phyloP scores from a whole-genome alignment of 2,113 vertebrate species.

The Scatophagus argus region DNA sequence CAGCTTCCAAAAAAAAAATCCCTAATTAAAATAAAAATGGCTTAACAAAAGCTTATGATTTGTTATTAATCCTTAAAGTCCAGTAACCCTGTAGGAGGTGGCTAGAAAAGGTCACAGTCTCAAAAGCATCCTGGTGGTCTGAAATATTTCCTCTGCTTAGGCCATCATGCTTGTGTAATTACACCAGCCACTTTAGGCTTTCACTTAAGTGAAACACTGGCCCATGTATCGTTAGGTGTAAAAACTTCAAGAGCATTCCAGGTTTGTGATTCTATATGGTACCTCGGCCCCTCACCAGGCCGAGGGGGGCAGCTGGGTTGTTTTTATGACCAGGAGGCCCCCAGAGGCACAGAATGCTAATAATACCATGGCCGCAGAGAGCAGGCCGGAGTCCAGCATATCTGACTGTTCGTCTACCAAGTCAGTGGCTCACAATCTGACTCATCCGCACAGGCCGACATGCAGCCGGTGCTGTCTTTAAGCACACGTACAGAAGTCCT shows the following conservation, averaged over 20 bases:
- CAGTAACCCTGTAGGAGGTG: conserved; percentile 5
- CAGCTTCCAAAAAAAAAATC: neutral
- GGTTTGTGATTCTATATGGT: conserved; percentile 35
- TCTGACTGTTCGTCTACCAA: conserved; percentile 48
- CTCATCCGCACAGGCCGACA: conserved; percentile 23
- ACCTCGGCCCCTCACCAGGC: conserved; percentile 25
- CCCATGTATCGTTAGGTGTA: conserved; percentile 51
- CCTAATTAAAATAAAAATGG: neutral
- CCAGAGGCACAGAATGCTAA: conserved; percentile 61
- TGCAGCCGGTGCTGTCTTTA: conserved; percentile 12
- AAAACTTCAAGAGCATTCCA: conserved; percentile 64
- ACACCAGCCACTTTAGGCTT: conserved; percentile 49
- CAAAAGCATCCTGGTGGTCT: conserved; percentile 58
- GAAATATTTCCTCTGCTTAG: conserved; percentile 55
- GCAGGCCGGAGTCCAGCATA: conserved; percentile 49
- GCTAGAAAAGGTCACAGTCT: conserved; percentile 43
- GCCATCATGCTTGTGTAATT: conserved; percentile 46
- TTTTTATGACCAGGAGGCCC: conserved; percentile 59
- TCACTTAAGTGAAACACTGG: conserved; percentile 66
- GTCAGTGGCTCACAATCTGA: conserved; percentile 34
- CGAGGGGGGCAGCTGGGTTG: conserved; percentile 31
- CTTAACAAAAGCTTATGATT: conserved; percentile 21
- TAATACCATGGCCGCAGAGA: conserved; percentile 51
- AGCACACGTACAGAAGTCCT: conserved; percentile 22
- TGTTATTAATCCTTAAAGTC: conserved; percentile 46